Percentiles rank a stretch among this genome's conserved stretches.
phyloP scores from a whole-genome alignment of 2,888 invertebrate species.

The Hypomecis punctinalis region DNA sequence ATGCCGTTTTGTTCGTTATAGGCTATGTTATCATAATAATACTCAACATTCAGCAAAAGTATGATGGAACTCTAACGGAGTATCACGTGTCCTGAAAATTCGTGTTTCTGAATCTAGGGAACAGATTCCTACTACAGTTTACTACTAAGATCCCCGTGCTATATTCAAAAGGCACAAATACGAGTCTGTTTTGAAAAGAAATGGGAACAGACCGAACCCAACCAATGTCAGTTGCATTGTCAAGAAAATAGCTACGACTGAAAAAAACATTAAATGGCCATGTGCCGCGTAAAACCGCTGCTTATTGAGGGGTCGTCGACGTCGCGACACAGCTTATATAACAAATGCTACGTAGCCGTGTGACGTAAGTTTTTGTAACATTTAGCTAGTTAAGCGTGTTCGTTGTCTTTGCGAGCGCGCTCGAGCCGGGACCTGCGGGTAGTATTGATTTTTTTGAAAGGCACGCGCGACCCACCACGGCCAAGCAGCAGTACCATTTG shows the following conservation, averaged over 20 bases:
- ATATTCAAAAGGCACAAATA: too few relatives aligned
- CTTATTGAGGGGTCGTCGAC: slow-evolving; percentile 1
- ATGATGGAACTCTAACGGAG: too few relatives aligned
- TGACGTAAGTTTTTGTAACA: slow-evolving; percentile 54
- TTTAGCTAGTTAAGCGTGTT: slow-evolving; percentile 55
- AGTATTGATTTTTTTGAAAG: slow-evolving; percentile 76
- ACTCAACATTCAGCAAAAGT: too few relatives aligned
- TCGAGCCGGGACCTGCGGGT: slow-evolving; percentile 61
- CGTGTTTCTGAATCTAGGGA: too few relatives aligned
- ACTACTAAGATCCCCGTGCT: too few relatives aligned
- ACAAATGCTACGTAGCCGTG: slow-evolving; percentile 9
- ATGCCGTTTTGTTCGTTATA: too few relatives aligned
- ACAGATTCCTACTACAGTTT: too few relatives aligned
- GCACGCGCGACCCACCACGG: slow-evolving; percentile 58
- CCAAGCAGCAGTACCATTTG: slow-evolving; percentile 62
- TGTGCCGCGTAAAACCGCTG: neutral
- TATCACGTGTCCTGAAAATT: too few relatives aligned
- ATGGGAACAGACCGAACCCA: too few relatives aligned
- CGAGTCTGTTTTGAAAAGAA: too few relatives aligned
- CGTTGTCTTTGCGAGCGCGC: slow-evolving; percentile 64
- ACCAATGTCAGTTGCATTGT: neutral
- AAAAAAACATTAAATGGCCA: neutral
- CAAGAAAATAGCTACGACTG: neutral
- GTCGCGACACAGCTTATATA: slow-evolving; percentile 1
- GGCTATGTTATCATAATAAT: too few relatives aligned